Conservation (phyloP, 2,888 invertebrate genomes). For the Chymomyza amoena region DNA sequence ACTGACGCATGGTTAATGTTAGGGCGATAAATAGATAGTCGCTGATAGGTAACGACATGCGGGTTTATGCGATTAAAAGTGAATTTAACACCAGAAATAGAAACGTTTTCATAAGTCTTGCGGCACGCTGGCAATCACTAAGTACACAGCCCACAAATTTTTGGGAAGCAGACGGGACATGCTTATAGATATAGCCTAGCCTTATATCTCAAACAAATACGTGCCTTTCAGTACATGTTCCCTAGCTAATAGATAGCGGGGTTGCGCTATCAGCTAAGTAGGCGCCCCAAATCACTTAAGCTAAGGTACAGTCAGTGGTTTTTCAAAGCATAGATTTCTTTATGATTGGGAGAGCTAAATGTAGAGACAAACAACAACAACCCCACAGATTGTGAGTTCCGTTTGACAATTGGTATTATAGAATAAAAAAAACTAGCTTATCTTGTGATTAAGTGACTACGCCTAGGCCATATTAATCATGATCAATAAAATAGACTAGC, state of each 20-base stretch:
- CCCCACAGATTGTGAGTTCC: no score
- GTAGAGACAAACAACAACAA: neutral
- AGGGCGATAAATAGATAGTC: constrained; percentile 62
- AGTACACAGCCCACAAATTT: neutral
- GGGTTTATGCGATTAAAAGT: constrained; percentile 69
- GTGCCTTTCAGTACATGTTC: constrained; percentile 18
- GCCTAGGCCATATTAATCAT: constrained; percentile 69
- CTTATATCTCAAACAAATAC: constrained; percentile 10
- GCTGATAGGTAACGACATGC: constrained; percentile 58
- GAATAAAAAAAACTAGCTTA: constrained; percentile 54
- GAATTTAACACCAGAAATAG: constrained; percentile 65
- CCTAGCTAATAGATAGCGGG: constrained; percentile 49
- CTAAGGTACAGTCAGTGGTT: constrained; percentile 31
- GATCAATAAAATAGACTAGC: constrained; percentile 46
- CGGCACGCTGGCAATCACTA: constrained; percentile 23
- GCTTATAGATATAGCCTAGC: constrained; percentile 15
- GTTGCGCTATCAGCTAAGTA: constrained; percentile 67
- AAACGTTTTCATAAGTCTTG: constrained; percentile 31
- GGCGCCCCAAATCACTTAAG: constrained; percentile 75
- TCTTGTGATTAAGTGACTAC: constrained; percentile 64
- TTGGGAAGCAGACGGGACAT: constrained; percentile 9
- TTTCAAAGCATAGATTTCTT: neutral
- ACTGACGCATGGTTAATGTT: constrained; percentile 26
- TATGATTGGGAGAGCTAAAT: neutral
- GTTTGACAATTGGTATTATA: constrained; percentile 42